Base-by-base conservation (phyloP, 2,113 vertebrate species). In the Chiloscyllium plagiosum region DNA sequence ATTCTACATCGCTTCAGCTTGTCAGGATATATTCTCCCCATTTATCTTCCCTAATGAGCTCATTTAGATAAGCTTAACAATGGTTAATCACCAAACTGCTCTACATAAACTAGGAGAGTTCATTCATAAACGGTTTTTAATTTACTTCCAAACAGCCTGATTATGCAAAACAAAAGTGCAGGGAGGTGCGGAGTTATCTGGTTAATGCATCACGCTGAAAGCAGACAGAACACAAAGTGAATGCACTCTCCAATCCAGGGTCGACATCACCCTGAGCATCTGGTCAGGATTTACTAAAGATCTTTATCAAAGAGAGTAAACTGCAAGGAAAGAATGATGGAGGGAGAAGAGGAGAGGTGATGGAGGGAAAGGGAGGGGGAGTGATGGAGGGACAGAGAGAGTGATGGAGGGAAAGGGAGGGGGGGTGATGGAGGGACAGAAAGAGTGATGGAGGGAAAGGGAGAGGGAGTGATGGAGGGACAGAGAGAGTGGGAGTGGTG, bases 61-160 rank as follows among this genome's bases (percentile, higher is more conserved):
- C 29, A 66, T 92, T 92, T 92, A 92, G 89, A 92, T 92, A 92
- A 92, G 33, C 56, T 66, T 61, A 66, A 66, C 61, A 92, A 66
- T 66, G 37, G 56, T 92, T 92, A 66, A 92, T 92, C 89, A 92
- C 56, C 89, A 66, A 92, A 66, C 61, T 66, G 61, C 56, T 66
- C 24, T n/a, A 37, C 89, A 65, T n/a, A 92, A 92, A 66, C 29
- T 56, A 22, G 10, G 13, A 0, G 56, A 92, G 56, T 61, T 92
- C 33, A 66, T 66, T 92, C 89, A 92, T 66, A 92, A 92, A 92
- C 17, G 56, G 3, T 66, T 92, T 66, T 92, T 92, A 92, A 92
- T 92, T 66, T 92, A 61, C 89, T 66, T 66, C 56, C 19, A n/a
- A 65, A 92, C 66, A 29, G 65, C 56, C 33, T 22, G 1, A 66